Base-by-base conservation (phyloP, 2,888 invertebrate genomes). In the Eudemis profundana region DNA sequence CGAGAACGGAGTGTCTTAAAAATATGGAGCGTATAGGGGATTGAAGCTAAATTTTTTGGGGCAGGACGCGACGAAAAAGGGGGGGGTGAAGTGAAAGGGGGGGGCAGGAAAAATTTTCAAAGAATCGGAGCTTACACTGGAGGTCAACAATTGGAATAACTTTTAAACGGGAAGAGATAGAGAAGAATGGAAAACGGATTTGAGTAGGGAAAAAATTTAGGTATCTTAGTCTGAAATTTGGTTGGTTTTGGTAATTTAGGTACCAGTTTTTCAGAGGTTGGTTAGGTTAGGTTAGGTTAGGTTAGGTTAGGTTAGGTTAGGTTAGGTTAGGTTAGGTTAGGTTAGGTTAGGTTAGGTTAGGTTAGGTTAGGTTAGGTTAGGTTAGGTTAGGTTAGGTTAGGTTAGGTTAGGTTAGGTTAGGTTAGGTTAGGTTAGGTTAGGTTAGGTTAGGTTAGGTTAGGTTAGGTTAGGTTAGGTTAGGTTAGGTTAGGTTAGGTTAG, bases 261-360 rank as follows among this genome's bases (percentile, higher is more conserved):
- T n/a, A n/a, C n/a, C n/a, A n/a, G n/a, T n/a, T n/a, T n/a, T n/a
- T n/a, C n/a, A n/a, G n/a, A n/a, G n/a, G n/a, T n/a, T n/a, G n/a
- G n/a, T n/a, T 49, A 49, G 23, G 54, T 54, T 54, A 54, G 54
- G 67, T 69, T 69, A 67, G 69, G 67, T 69, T 69, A 69, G 68
- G 68, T 69, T 69, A 66, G 68, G 68, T 69, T 69, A 69, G 67
- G 70, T 70, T 70, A 68, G 70, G 70, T 70, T 70, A 70, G 68
- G 68, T 68, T 70, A 70, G 70, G 70, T 70, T 70, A 68, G 70
- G 70, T 68, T 69, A 69, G 69, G 67, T 69, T 69, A 68, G 70
- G 68, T 68, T 68, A 68, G 70, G 70, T 70, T 70, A 67, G 70
- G 70, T 70, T 70, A 67, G 70, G 70, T 70, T 70, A 68, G 70